phyloP scores from a whole-genome alignment of 2,888 invertebrate species.

The Drosophila melanosoma region DNA sequence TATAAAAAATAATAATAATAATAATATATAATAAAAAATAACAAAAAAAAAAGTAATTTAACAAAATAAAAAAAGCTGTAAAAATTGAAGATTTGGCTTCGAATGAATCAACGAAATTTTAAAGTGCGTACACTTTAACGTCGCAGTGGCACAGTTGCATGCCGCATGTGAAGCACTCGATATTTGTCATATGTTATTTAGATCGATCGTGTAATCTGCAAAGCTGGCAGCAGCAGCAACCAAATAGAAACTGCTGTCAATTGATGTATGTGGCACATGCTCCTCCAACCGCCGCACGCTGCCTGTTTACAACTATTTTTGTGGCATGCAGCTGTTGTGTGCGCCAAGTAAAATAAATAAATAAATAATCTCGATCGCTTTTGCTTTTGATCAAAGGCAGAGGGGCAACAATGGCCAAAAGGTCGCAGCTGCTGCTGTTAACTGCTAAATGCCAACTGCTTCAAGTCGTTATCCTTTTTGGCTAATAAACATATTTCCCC shows the following conservation, averaged over 20 bases:
- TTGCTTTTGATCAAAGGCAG: slow-evolving; percentile 37
- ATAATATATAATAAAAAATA: not conserved
- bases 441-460: not conserved
- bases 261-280: slow-evolving; percentile 2
- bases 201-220: slow-evolving; percentile 7
- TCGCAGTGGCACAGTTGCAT: slow-evolving; percentile 15
- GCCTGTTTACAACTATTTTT: slow-evolving; percentile 34
- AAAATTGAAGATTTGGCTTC: not conserved
- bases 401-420: slow-evolving; percentile 34
- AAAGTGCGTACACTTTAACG: not conserved
- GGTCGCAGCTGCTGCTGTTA: slow-evolving; percentile 44
- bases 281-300: not conserved
- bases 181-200: slow-evolving; percentile 47
- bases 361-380: slow-evolving; percentile 39
- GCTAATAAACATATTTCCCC: slow-evolving; percentile 75
- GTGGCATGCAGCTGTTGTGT: slow-evolving; percentile 27
- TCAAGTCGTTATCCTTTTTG: slow-evolving; percentile 47
- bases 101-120: slow-evolving; percentile 5
- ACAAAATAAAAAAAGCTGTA: no score
- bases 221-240: slow-evolving; percentile 1
- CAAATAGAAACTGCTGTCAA: slow-evolving; percentile 15
- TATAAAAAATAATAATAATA: not conserved
- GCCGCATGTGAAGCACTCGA: slow-evolving; percentile 38
- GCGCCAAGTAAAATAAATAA: slow-evolving; percentile 53
- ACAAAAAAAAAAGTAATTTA: not conserved